Conservation (phyloP, 2,113 vertebrate genomes). For the Sus scrofa region DNA sequence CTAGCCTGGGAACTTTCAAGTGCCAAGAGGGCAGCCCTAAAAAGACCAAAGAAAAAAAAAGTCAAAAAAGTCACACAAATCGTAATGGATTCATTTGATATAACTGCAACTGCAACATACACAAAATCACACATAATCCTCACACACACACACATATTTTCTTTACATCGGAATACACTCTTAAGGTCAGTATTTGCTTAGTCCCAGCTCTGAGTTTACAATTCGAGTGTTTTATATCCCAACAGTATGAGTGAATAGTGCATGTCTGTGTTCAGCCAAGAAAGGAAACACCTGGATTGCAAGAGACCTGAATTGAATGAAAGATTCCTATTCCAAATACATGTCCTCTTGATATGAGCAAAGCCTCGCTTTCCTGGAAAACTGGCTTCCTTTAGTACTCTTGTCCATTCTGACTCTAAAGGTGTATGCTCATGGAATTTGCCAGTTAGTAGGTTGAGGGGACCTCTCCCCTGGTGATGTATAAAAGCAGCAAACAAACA, state of each 20-base stretch:
- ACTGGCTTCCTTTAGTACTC: not conserved
- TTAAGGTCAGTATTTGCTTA: not conserved
- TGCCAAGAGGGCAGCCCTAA: too few relatives aligned
- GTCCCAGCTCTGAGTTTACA: not conserved
- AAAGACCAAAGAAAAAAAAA: too few relatives aligned
- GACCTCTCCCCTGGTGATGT: not conserved
- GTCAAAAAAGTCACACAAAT: not conserved
- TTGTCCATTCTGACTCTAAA: not conserved
- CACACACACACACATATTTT: not conserved
- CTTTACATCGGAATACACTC: not conserved
- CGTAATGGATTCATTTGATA: conserved; percentile 12
- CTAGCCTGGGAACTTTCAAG: too few relatives aligned
- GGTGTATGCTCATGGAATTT: not conserved
- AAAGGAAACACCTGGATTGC: not conserved
- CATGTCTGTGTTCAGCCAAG: not conserved
- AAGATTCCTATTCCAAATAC: not conserved
- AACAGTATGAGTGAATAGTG: not conserved
- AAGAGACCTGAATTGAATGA: not conserved
- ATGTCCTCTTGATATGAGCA: not conserved
- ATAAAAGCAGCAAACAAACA: not conserved
- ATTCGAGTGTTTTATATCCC: not conserved
- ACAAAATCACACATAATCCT: not conserved
- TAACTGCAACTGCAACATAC: conserved; percentile 17
- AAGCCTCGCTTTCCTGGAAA: not conserved
- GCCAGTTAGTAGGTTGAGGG: not conserved